phyloP scores from a whole-genome alignment of 1,140 invertebrate genomes.

The Adoxophyes honmai region DNA sequence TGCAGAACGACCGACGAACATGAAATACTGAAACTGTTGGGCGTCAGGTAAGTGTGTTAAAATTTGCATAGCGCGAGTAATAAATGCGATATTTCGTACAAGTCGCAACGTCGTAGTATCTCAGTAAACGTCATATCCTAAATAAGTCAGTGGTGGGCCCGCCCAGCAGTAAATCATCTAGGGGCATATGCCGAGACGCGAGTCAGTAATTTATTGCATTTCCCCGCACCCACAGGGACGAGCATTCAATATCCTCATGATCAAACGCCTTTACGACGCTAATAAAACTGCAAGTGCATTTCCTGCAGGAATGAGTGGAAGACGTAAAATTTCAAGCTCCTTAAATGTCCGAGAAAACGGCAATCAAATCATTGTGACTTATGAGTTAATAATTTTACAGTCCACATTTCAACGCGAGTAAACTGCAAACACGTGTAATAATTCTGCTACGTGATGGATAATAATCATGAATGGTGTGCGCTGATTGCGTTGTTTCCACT shows the following conservation, averaged over 20 bases:
- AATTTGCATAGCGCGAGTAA: background rate
- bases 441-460: conserved; percentile 7
- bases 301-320: conserved; percentile 14
- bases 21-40: conserved; percentile 8
- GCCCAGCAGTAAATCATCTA: conserved; percentile 44
- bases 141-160: conserved; percentile 30
- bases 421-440: conserved; percentile 11
- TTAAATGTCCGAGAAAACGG: background rate
- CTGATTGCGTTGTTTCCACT: conserved; percentile 17
- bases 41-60: conserved; percentile 2
- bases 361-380: conserved; percentile 2
- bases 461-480: conserved; percentile 13
- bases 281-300: conserved; percentile 41
- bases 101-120: background rate
- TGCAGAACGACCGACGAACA: conserved; percentile 4
- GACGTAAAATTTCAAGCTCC: too few relatives aligned
- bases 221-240: conserved; percentile 42
- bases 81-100: background rate
- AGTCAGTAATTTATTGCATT: conserved; percentile 56
- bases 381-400: background rate
- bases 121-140: conserved; percentile 20
- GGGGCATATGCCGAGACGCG: conserved; percentile 33
- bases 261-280: conserved; percentile 51
- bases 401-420: background rate
- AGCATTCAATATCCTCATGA: conserved; percentile 43